Evolutionary conservation across 1,140 invertebrate species (phyloP), one percentile per base, ranked within the genome.

Genomic region (Trichonephila inaurata): DNA sequence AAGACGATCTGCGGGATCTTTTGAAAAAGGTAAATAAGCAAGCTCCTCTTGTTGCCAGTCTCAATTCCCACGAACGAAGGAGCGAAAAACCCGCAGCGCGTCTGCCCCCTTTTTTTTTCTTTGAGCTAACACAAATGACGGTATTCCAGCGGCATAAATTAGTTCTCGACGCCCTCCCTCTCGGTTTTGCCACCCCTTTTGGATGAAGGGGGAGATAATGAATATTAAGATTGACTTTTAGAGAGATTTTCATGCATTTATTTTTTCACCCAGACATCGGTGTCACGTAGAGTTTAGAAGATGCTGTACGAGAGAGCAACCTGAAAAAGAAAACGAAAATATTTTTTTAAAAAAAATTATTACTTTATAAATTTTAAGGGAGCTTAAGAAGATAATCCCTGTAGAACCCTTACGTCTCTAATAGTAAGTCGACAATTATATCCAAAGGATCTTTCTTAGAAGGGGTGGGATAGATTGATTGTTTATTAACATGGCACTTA

Each of bases 161-260:
- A 77, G 33, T 77, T 77, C 72, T 24, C 72, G 28, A 40, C 28
- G 5, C 7, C 33, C 72, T 33, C 28, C 69, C 33, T 28, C 69
- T 5, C 61, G 2, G 16, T 64, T 6, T 19, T 33, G 14, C 33
- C 14, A 0, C 3, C 3, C 33, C 72, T 33, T 28, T 18, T 6
- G 72, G 14, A 19, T 16, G 14, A 4, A 24, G 10, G 3, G 69
- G 72, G 28, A 77, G 33, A 77, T 77, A 77, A 77, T 77, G 72
- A 77, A 77, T 77, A 77, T 77, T 77, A 77, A 77, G 72, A 33
- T 77, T 77, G 33, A 77, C 72, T 77, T 77, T 77, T 77, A 77
- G 72, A 28, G 51, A 14, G 18, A 77, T 12, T 7, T 64, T 1
- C 7, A 40, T 40, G 33, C 33, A 40, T 40, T 3, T 77, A 33